Percentiles rank a stretch among this genome's conserved stretches.
Conservation (phyloP, 2,113 vertebrate species). For the Mesoclemmys tuberculata region DNA sequence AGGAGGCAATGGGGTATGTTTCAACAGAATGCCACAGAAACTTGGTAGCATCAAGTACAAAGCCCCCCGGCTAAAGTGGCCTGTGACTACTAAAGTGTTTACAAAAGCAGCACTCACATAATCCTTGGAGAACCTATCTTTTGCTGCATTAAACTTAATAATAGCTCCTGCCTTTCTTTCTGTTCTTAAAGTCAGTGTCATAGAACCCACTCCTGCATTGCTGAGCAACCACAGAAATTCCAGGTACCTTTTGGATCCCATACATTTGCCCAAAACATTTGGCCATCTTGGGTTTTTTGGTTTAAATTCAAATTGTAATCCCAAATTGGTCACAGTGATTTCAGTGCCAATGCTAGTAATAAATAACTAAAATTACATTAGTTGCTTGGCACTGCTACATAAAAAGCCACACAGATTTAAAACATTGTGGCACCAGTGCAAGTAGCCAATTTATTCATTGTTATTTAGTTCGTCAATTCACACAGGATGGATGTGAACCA, state of each 20-base stretch:
- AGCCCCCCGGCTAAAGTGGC: neutral
- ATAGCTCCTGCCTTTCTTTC: neutral
- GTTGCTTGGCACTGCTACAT: neutral
- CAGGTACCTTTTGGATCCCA: neutral
- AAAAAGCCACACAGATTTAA: slow-evolving; percentile 1
- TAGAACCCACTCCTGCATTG: slow-evolving; percentile 1
- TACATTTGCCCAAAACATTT: neutral
- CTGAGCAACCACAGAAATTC: neutral
- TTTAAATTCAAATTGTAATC: neutral
- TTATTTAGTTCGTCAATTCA: slow-evolving; percentile 59
- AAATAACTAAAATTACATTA: neutral
- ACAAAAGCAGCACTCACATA: neutral
- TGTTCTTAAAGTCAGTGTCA: neutral
- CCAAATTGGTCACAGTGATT: slow-evolving; percentile 15
- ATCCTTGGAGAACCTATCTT: neutral
- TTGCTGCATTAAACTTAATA: slow-evolving; percentile 40
- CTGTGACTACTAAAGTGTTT: neutral
- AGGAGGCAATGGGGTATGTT: fast-evolving
- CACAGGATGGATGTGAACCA: slow-evolving; percentile 22
- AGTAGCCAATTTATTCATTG: slow-evolving; percentile 48
- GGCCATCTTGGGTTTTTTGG: neutral
- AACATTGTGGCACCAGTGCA: neutral
- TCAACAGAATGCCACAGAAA: neutral
- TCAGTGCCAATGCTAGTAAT: slow-evolving; percentile 28
- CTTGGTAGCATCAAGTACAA: neutral